Evolutionary conservation across 2,113 vertebrate genomes (phyloP).

Genomic region (Cottus gobio): DNA sequence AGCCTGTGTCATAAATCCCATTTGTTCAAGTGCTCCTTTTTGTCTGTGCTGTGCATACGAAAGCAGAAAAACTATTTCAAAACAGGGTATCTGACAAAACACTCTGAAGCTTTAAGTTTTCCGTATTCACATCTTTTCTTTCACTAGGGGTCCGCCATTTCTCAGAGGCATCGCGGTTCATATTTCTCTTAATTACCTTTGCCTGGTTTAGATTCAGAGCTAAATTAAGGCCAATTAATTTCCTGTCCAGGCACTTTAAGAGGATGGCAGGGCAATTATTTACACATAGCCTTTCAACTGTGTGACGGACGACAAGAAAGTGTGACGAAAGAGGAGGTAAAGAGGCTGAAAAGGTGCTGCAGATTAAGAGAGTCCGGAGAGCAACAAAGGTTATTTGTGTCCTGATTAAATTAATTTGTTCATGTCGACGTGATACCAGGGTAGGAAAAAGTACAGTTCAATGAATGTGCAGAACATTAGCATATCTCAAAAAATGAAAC

Average conservation of each 20-base stretch:
- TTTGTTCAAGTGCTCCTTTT: slow-evolving; percentile 15
- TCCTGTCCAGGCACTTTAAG: slow-evolving; percentile 47
- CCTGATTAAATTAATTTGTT: not conserved
- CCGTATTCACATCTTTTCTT: slow-evolving; percentile 31
- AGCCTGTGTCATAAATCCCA: not conserved
- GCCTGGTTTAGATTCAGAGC: slow-evolving; percentile 43
- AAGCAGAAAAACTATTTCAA: not conserved
- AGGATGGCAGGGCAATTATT: slow-evolving; percentile 40
- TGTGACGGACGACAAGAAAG: slow-evolving; percentile 45
- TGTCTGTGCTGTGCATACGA: slow-evolving; percentile 7
- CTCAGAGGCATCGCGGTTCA: slow-evolving; percentile 46
- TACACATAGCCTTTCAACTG: slow-evolving; percentile 53
- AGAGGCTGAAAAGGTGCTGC: slow-evolving; percentile 9
- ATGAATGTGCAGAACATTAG: slow-evolving; percentile 8
- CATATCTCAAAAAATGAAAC: slow-evolving; percentile 9
- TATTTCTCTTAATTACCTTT: slow-evolving; percentile 70
- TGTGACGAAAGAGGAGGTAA: slow-evolving; percentile 18
- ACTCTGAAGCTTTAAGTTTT: slow-evolving; percentile 2
- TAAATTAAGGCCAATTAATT: slow-evolving; percentile 74
- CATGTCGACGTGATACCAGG: not conserved
- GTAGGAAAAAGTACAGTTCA: not conserved
- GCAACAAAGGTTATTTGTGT: slow-evolving; percentile 8
- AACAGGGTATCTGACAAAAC: slow-evolving; percentile 16
- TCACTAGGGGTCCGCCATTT: slow-evolving; percentile 25
- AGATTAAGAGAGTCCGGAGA: not conserved